Evolutionary conservation across 1,140 invertebrate genomes (phyloP).

Genomic region (Hycleus phaleratus): DNA sequence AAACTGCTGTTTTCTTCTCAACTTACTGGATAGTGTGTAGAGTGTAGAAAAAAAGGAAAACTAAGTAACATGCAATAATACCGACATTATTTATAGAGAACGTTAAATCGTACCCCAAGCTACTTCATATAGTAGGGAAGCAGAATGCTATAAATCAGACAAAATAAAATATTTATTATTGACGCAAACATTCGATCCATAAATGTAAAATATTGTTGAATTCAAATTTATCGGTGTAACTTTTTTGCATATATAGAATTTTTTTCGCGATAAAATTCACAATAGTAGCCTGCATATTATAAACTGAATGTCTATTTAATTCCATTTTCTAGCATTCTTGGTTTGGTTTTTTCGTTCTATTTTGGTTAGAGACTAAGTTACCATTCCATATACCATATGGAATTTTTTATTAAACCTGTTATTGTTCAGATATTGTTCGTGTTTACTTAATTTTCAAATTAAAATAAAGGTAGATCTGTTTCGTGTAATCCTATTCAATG

Average conservation of each 20-base stretch:
- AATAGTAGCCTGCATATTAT: too few species aligned
- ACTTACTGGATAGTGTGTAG: not conserved
- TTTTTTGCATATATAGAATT: slow-evolving; percentile 3
- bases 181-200: slow-evolving; percentile 13
- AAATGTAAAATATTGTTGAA: slow-evolving; percentile 20
- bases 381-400: too few species aligned
- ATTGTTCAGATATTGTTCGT: not conserved
- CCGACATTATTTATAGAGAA: slow-evolving; percentile 17
- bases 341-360: too few species aligned
- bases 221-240: slow-evolving; percentile 11
- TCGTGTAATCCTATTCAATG: slow-evolving; percentile 5
- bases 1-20: slow-evolving; percentile 19
- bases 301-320: too few species aligned
- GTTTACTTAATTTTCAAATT: slow-evolving; percentile 9
- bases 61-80: slow-evolving; percentile 20
- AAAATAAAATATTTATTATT: slow-evolving; percentile 22
- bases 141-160: slow-evolving; percentile 15
- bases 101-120: slow-evolving; percentile 8
- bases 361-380: too few species aligned
- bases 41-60: slow-evolving; percentile 13
- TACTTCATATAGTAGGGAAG: slow-evolving; percentile 14
- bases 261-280: too few species aligned
- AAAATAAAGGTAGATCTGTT: slow-evolving; percentile 12
- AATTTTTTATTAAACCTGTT: too few species aligned
- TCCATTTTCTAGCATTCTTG: too few species aligned